Base-by-base conservation (phyloP, 2,797 vertebrate genomes). In the Dicrostonyx torquatus region DNA sequence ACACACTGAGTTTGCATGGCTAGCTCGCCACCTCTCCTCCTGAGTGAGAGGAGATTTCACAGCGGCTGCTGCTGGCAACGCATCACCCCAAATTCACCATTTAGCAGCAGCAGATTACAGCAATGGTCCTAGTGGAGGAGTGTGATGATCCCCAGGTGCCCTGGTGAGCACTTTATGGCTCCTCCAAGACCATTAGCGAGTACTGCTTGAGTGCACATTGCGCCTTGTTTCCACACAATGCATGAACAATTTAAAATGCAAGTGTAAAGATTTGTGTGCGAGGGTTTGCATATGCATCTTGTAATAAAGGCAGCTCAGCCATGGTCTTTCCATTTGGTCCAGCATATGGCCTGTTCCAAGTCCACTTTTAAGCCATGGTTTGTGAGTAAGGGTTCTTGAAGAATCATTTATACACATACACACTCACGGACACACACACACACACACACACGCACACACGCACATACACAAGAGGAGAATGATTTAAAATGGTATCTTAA, bases 141-240 rank as follows among this genome's bases (percentile, higher is more conserved):
- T 58, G 8, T 15, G 22, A 45, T 68, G 60, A 26, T 45, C 82
- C n/a, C n/a, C 8, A 2, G 73, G 13, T 31, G 11, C 85, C 93
- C 88, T 4, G 6, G 85, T 13, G 82, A 97, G 96, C 86, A 95
- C 94, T 95, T 97, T 95, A 97, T 93, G 92, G 84, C 75, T 94
- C 93, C 80, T 96, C 93, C 66, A 20, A 12, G 7, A 37, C 53
- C 94, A 96, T 97, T 94, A 96, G 87, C 17, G 1, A 77, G 34
- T 89, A 91, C 78, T 94, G 37, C 92, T 96, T 89, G 94, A 58
- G 68, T 95, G 92, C 90, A 94, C 94, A 55, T 17, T 95, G 94
- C 73, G 78, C 87, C 95, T 3, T 87, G 88, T 68, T 91, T 53
- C 82, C 76, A 43, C 82, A 92, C 64, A 94, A 80, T 90, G 93